These are phyloP conservation scores for Diploptera punctata DNA, from an alignment of 2,888 invertebrate species.

Conservation along the genomic window DNA sequence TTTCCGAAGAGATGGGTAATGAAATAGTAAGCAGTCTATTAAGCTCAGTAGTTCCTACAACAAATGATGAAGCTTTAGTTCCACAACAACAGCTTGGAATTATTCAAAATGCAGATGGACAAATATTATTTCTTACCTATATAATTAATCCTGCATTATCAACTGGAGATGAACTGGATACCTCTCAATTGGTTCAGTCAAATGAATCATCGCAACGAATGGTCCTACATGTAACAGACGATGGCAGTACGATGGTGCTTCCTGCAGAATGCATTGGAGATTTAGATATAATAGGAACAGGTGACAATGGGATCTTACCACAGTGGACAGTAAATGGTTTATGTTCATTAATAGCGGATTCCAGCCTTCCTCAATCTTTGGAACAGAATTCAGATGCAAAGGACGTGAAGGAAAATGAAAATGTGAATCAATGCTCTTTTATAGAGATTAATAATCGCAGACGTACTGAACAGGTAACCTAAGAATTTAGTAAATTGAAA, in stretches of 20 bases:
- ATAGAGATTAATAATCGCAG: constrained; percentile 9
- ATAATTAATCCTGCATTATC: background rate
- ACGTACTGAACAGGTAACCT: constrained; percentile 26
- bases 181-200: background rate
- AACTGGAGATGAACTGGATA: background rate
- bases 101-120: constrained; percentile 38
- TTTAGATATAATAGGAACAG: constrained; percentile 1
- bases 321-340: constrained; percentile 19
- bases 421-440: background rate
- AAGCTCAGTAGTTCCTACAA: background rate
- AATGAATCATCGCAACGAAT: background rate
- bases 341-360: background rate
- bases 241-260: constrained; percentile 2
- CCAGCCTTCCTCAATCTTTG: background rate
- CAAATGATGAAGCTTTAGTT: background rate
- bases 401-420: background rate
- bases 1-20: background rate
- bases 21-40: background rate
- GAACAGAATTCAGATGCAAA: background rate
- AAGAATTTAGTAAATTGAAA: too few species aligned
- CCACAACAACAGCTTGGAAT: constrained; percentile 10
- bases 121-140: constrained; percentile 35
- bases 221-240: constrained; percentile 14
- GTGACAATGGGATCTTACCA: constrained; percentile 8
- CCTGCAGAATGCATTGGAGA: constrained; percentile 12